A percentile compares a stretch with the other conserved stretches of the same genome.
Conservation (phyloP, 2,888 invertebrate species). For the Pantelozetes paolii region DNA sequence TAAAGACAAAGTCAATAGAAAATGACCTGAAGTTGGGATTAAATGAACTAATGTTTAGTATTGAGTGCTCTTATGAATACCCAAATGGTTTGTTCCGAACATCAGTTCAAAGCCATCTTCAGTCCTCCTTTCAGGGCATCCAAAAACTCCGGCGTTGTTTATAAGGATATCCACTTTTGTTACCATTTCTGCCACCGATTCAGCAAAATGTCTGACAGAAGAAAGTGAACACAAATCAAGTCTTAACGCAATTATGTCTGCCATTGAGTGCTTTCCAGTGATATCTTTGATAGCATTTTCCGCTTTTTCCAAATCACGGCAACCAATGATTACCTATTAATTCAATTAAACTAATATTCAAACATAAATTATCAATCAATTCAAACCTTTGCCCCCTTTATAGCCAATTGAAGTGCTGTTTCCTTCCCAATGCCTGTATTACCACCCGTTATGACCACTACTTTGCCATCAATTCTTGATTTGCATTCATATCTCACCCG, state of each 20-base stretch:
- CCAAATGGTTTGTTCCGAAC: not conserved
- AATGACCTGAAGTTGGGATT: constrained; percentile 41
- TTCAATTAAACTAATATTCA: too few species aligned
- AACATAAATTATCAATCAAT: too few species aligned
- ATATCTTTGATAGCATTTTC: constrained; percentile 49
- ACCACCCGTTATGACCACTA: constrained; percentile 51
- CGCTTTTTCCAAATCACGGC: constrained; percentile 50
- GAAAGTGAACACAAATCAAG: constrained; percentile 66
- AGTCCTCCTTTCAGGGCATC: constrained; percentile 21
- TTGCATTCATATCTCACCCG: too few species aligned
- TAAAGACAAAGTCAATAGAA: constrained; percentile 44
- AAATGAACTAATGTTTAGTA: not conserved
- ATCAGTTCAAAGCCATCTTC: not conserved
- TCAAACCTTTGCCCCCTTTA: constrained; percentile 47
- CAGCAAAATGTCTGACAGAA: constrained; percentile 66
- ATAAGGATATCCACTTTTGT: constrained; percentile 44
- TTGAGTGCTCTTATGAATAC: not conserved
- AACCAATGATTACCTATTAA: constrained; percentile 49
- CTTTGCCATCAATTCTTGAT: constrained; percentile 49
- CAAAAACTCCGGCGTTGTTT: constrained; percentile 46
- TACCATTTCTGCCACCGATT: constrained; percentile 46
- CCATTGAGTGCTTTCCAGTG: not conserved
- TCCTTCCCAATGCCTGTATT: constrained; percentile 52
- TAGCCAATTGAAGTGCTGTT: constrained; percentile 50
- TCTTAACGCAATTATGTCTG: constrained; percentile 46